phyloP scores from a whole-genome alignment of 2,113 vertebrate species.

The Tamias sibiricus region DNA sequence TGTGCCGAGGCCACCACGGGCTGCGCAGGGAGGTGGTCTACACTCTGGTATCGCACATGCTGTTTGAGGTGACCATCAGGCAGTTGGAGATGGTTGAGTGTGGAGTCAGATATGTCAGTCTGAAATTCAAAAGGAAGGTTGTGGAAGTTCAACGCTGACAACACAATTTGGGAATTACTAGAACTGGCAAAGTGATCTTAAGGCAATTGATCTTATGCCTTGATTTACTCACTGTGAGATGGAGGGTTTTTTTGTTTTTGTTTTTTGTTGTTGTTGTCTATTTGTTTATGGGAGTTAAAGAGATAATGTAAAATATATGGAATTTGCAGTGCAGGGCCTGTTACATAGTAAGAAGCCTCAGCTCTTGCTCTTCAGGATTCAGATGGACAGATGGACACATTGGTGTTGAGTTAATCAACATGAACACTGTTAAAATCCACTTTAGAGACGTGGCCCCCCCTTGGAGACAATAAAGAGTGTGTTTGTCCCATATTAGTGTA shows the following conservation, averaged over 20 bases:
- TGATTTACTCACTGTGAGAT: not conserved
- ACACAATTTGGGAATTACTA: not conserved
- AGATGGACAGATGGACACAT: not conserved
- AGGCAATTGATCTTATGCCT: not conserved
- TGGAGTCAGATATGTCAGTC: not conserved
- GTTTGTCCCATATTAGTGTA: not conserved
- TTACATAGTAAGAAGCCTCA: not conserved
- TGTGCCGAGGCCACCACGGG: not conserved
- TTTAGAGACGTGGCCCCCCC: not conserved
- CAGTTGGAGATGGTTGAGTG: not conserved
- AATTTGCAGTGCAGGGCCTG: not conserved
- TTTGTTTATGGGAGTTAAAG: not conserved
- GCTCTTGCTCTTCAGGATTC: not conserved
- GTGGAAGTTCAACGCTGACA: not conserved
- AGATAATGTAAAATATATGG: not conserved
- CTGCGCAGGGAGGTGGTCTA: accelerated
- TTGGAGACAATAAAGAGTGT: not conserved
- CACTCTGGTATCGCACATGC: not conserved
- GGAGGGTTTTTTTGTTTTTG: too few species aligned
- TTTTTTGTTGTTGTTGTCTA: not conserved
- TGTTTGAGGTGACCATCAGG: not conserved
- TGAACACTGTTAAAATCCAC: not conserved
- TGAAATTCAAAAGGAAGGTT: not conserved
- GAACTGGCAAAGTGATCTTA: not conserved
- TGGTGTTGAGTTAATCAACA: not conserved